Percentiles rank a stretch among this genome's conserved stretches.
phyloP scores from a whole-genome alignment of 2,113 vertebrate genomes.

The Albula glossodonta region DNA sequence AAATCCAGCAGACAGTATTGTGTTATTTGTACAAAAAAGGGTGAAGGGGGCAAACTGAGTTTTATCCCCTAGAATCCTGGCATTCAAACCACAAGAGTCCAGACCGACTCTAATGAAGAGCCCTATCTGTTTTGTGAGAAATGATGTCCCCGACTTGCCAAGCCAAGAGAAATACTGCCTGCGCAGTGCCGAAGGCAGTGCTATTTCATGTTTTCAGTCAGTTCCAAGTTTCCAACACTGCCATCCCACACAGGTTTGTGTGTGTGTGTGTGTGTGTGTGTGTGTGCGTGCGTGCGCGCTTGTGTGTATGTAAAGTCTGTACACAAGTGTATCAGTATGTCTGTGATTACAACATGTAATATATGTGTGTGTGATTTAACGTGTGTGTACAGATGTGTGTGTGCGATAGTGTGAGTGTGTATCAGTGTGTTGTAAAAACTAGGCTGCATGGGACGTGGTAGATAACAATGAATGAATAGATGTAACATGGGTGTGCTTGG shows the following conservation, averaged over 20 bases:
- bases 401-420: too few species aligned
- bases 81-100: neutral
- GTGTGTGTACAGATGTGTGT: neutral
- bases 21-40: neutral
- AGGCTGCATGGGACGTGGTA: neutral
- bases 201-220: neutral
- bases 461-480: neutral
- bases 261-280: neutral
- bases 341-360: too few species aligned
- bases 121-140: constrained; percentile 14
- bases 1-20: neutral
- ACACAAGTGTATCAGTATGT: too few species aligned
- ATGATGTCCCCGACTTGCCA: constrained; percentile 14
- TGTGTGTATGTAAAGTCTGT: neutral
- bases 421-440: neutral
- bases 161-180: constrained; percentile 1
- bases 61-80: neutral
- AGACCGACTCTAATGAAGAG: constrained; percentile 9
- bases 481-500: neutral
- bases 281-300: neutral
- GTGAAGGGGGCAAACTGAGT: neutral
- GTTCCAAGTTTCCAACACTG: constrained; percentile 19
- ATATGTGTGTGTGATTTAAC: too few species aligned
- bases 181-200: neutral
- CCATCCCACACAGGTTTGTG: constrained; percentile 7